Conservation (phyloP, 1,140 invertebrate genomes). For the Bombus affinis region DNA sequence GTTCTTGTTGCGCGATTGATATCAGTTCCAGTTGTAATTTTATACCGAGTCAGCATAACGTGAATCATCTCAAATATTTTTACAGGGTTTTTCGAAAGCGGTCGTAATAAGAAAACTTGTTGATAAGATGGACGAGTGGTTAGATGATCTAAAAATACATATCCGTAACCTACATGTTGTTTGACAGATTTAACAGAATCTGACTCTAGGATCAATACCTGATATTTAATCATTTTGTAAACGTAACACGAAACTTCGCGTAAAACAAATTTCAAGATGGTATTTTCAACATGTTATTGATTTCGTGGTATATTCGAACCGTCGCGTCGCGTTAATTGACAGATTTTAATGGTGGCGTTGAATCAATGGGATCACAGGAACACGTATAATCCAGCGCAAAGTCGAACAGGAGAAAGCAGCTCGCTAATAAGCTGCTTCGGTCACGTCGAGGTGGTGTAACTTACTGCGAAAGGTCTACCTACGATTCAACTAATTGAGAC, state of each 20-base stretch:
- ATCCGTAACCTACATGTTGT: background rate
- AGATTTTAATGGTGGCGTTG: background rate
- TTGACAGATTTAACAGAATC: background rate
- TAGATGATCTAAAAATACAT: background rate
- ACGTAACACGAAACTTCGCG: background rate
- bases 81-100: background rate
- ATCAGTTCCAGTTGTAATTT: background rate
- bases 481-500: slow-evolving; percentile 18
- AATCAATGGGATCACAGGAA: background rate
- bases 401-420: slow-evolving; percentile 22
- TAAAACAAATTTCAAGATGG: background rate
- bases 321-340: background rate
- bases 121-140: background rate
- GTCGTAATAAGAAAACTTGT: background rate
- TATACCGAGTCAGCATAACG: background rate
- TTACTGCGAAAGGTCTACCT: background rate
- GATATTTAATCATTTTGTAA: background rate
- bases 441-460: slow-evolving; percentile 18
- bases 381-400: background rate
- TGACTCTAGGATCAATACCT: background rate
- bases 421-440: background rate
- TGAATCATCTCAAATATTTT: background rate
- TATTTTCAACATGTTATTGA: background rate
- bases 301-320: background rate
- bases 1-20: background rate